A percentile compares a stretch with the other conserved stretches of the same genome.
phyloP scores from a whole-genome alignment of 2,113 vertebrate genomes.

The Ceyx cyanopectus region DNA sequence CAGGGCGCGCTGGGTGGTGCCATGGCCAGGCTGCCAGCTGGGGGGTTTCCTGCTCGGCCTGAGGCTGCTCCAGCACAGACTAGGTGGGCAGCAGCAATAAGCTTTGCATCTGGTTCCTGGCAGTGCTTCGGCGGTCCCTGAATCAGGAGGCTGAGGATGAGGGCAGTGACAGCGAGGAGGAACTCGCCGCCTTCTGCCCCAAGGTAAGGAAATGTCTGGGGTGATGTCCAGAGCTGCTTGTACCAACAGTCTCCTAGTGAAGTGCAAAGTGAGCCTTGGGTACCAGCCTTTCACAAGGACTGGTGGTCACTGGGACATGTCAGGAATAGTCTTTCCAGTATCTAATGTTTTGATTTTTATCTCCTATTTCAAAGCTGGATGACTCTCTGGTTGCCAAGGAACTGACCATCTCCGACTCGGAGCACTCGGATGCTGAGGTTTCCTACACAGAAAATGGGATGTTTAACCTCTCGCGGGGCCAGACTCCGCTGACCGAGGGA shows the following conservation, averaged over 20 bases:
- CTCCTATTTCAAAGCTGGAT: slow-evolving; percentile 84
- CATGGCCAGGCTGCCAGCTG: neutral
- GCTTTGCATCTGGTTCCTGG: slow-evolving; percentile 44
- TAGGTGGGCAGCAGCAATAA: neutral
- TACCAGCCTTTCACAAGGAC: neutral
- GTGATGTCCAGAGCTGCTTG: neutral
- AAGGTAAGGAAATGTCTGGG: slow-evolving; percentile 70
- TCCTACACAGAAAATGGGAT: slow-evolving; percentile 95
- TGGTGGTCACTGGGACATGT: neutral
- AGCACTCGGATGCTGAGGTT: slow-evolving; percentile 93
- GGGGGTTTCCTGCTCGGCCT: neutral
- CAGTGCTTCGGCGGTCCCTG: slow-evolving; percentile 81
- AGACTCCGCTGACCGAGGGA: slow-evolving; percentile 93
- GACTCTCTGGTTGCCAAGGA: slow-evolving; percentile 88
- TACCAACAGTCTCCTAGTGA: neutral
- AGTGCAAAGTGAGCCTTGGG: neutral
- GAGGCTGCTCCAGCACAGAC: neutral
- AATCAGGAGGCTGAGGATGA: slow-evolving; percentile 70
- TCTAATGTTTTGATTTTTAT: neutral
- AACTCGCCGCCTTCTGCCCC: slow-evolving; percentile 94
- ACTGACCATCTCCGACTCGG: slow-evolving; percentile 90
- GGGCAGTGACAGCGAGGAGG: slow-evolving; percentile 92
- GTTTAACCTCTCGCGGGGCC: slow-evolving; percentile 93
- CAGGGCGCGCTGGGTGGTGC: neutral
- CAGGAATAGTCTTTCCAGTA: neutral